Percentiles rank a stretch among this genome's conserved stretches.
These are phyloP conservation scores for Taenioides sp. DNA, from an alignment of 2,797 vertebrate genomes.

Conservation along the genomic window DNA sequence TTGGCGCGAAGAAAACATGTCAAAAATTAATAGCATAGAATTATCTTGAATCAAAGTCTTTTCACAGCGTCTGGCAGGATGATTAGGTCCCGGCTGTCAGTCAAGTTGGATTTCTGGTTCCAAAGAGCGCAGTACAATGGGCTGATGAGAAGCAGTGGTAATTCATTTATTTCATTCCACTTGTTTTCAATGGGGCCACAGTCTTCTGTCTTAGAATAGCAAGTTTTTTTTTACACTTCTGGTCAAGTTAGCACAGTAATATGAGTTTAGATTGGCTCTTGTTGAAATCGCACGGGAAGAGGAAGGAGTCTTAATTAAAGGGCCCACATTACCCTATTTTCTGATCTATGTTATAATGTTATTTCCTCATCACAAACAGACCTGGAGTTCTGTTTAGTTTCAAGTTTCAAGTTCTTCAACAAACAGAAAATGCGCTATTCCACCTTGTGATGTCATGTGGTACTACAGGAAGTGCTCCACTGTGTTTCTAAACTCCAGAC, in stretches of 20 bases:
- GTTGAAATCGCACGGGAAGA: background rate
- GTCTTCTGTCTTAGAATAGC: background rate
- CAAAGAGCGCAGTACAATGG: background rate
- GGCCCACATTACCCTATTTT: too few species aligned
- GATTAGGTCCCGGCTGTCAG: constrained; percentile 1
- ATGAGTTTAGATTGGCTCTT: background rate
- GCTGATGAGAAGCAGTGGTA: background rate
- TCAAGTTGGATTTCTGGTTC: constrained; percentile 1
- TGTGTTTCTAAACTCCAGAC: too few species aligned
- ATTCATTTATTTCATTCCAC: background rate
- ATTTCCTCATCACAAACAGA: too few species aligned
- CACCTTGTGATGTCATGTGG: too few species aligned
- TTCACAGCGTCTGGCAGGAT: constrained; percentile 1
- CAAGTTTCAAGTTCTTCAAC: too few species aligned
- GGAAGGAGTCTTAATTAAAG: too few species aligned
- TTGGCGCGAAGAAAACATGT: background rate
- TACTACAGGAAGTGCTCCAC: too few species aligned
- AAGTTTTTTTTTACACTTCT: background rate
- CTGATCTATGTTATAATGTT: too few species aligned
- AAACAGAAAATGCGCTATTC: too few species aligned
- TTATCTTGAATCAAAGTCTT: constrained; percentile 7
- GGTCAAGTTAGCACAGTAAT: background rate
- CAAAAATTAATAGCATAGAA: constrained; percentile 5
- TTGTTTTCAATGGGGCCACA: background rate
- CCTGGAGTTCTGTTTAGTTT: too few species aligned